Evolutionary conservation across 2,797 vertebrate species (phyloP), one percentile per base, ranked within the genome.

Genomic region (Poecilia gillii): DNA sequence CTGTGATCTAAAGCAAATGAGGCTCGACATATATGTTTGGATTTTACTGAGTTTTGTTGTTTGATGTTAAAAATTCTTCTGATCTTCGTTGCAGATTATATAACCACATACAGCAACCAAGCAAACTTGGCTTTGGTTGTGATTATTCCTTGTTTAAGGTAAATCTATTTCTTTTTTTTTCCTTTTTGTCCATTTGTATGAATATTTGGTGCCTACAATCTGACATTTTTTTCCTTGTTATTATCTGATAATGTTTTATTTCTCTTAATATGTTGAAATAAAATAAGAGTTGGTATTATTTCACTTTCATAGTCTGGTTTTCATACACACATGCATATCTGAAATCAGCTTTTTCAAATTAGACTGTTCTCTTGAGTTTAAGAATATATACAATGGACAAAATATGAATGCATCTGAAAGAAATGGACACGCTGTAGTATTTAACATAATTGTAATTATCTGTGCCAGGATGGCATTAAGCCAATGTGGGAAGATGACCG

Each of bases 141-240:
- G 96, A 97, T 92, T 97, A 97, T 89, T 95, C 94, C 91, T 95
- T 97, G 94, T 97, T 97, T 94, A 97, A 97, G 96, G 96, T 97
- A 93, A 91, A 81, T 6, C n/a, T 36, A 25, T 0, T 4, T 13
- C n/a, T 13, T 12, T 41, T 8, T 20, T 70, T 39, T 49, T 18
- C 41, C 18, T 12, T 41, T n/a, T 43, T 43, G 23, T 70, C 25
- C 4, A 43, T 43, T 70, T 70, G 39, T 70, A 14, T 70, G 39
- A n/a, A 43, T 25, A n/a, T n/a, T 25, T 70, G 6, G 5, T n/a
- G 64, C 39, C 64, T 13, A 41, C 4, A 25, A 11, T n/a, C 9
- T 43, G 1, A n/a, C 6, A 25, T 41, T 43, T 43, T 43, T 12
- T 25, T n/a, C 4, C 23, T 70, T 43, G 39, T 43, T 70, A n/a